phyloP scores from a whole-genome alignment of 2,797 vertebrate genomes.

The Melopsittacus undulatus region DNA sequence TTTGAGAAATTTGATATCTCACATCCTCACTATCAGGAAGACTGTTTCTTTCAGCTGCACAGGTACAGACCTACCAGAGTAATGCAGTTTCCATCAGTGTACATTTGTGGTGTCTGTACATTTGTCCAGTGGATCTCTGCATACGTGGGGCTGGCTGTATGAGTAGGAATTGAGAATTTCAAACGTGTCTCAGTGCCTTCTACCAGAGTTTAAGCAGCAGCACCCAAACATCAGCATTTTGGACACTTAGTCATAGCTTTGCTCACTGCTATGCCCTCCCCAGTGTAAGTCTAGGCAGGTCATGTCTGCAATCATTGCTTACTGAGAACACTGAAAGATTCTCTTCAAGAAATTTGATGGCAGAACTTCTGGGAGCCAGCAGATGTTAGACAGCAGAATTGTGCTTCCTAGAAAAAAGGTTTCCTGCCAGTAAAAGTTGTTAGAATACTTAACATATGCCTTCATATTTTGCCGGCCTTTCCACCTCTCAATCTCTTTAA shows the following conservation, averaged over 20 bases:
- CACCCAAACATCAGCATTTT: rapidly evolving
- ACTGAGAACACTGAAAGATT: neutral
- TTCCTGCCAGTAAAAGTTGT: neutral
- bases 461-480: neutral
- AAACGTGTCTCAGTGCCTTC: neutral
- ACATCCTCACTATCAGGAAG: neutral
- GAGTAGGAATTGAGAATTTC: neutral
- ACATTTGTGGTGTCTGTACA: neutral
- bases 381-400: neutral
- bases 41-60: neutral
- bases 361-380: neutral
- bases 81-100: neutral
- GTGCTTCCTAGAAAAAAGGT: neutral
- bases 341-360: neutral
- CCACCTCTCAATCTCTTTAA: neutral
- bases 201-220: neutral
- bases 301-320: neutral
- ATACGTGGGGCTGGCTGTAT: rapidly evolving
- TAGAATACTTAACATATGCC: neutral
- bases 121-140: neutral
- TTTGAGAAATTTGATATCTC: neutral
- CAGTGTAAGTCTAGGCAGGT: neutral
- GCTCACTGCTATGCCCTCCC: neutral
- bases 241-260: neutral
- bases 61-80: neutral